phyloP scores from a whole-genome alignment of 1,140 invertebrate species.

The Lamellibrachia luymesi region DNA sequence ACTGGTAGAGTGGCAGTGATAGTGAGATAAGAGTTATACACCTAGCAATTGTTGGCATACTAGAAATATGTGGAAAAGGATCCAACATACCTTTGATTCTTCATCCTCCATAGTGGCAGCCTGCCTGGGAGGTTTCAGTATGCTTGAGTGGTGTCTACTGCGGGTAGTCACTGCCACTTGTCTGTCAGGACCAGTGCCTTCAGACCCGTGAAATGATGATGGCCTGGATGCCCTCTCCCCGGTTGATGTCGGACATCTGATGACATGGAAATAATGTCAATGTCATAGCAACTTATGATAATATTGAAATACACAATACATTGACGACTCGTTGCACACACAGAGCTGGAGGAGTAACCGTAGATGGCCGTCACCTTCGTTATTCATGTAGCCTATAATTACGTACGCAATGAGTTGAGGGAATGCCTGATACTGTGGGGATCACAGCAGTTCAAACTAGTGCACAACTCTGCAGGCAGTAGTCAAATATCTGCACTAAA shows the following conservation, averaged over 20 bases:
- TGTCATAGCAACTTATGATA: neutral
- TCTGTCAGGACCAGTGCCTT: neutral
- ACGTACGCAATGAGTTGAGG: neutral
- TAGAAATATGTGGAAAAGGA: neutral
- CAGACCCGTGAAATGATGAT: neutral
- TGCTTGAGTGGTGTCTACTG: neutral
- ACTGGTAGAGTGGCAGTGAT: neutral
- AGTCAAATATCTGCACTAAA: neutral
- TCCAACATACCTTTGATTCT: neutral
- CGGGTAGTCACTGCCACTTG: neutral
- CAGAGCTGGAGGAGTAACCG: neutral
- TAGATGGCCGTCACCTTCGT: neutral
- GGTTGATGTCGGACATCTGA: neutral
- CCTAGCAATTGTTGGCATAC: neutral
- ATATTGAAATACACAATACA: neutral
- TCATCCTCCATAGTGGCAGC: conserved; percentile 14
- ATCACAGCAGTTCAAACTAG: neutral
- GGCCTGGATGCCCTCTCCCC: neutral
- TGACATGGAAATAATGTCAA: neutral
- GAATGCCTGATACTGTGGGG: neutral
- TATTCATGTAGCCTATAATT: neutral
- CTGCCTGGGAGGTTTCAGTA: conserved; percentile 18
- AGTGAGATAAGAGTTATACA: too few species aligned
- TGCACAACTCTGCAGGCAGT: neutral
- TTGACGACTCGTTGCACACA: neutral